Evolutionary conservation across 1,140 invertebrate genomes (phyloP).

Genomic region (Cephus cinctus): DNA sequence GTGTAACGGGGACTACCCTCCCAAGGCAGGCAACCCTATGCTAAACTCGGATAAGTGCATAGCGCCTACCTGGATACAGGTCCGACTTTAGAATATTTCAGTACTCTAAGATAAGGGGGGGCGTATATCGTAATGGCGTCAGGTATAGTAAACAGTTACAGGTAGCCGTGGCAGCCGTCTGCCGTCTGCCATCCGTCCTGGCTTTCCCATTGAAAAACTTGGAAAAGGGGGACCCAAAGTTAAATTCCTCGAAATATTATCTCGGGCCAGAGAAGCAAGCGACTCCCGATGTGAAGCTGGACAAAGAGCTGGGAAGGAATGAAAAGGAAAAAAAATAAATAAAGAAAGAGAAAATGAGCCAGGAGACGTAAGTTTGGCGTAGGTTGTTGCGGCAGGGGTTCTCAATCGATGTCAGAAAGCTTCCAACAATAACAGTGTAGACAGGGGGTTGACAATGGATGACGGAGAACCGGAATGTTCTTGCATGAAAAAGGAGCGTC

Average conservation of each 20-base stretch:
- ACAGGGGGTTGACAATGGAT: too few species aligned
- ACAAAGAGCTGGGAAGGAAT: neutral
- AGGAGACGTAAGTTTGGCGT: slow-evolving; percentile 16
- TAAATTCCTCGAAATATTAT: slow-evolving; percentile 2
- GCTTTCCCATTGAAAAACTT: neutral
- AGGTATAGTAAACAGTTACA: slow-evolving; percentile 5
- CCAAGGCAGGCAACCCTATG: neutral
- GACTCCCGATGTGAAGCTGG: neutral
- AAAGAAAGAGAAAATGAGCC: slow-evolving; percentile 6
- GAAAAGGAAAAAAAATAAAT: slow-evolving; percentile 1
- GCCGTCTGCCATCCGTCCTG: neutral
- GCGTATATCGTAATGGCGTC: neutral
- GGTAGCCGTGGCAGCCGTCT: neutral
- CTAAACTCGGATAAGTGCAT: too few species aligned
- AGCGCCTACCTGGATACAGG: too few species aligned
- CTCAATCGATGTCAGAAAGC: too few species aligned
- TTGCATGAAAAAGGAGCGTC: too few species aligned
- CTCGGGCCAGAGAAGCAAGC: neutral
- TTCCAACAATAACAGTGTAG: too few species aligned
- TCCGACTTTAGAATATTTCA: neutral
- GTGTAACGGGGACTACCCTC: slow-evolving; percentile 16
- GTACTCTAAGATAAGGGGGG: too few species aligned
- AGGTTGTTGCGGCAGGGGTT: too few species aligned
- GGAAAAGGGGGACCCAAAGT: neutral
- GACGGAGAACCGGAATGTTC: too few species aligned